phyloP scores from a whole-genome alignment of 2,888 invertebrate species.

The Morpho deidamia region DNA sequence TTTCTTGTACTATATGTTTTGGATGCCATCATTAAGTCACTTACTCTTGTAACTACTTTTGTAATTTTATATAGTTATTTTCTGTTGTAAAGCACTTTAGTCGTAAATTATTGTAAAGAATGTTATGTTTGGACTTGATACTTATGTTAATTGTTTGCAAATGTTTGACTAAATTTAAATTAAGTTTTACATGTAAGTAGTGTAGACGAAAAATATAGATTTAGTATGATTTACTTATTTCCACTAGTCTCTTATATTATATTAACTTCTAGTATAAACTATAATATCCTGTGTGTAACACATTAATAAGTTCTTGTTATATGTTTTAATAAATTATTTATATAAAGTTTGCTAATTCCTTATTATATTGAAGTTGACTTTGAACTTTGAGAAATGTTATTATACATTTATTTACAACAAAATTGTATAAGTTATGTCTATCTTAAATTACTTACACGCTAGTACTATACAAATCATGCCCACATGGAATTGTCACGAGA shows the following conservation, averaged over 20 bases:
- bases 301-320: not conserved
- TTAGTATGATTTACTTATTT: not conserved
- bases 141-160: not conserved
- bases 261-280: not conserved
- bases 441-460: no score
- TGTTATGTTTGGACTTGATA: not conserved
- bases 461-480: no score
- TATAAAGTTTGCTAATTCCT: no score
- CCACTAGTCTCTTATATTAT: slow-evolving; percentile 2
- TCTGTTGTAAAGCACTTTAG: slow-evolving; percentile 2
- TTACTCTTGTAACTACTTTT: slow-evolving; percentile 2
- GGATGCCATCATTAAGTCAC: slow-evolving; percentile 3
- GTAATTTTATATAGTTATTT: slow-evolving; percentile 13
- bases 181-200: not conserved
- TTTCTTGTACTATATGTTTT: no score
- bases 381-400: no score
- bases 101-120: not conserved
- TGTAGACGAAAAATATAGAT: not conserved
- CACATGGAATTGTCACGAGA: no score
- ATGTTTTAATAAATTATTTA: no score
- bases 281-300: slow-evolving; percentile 10
- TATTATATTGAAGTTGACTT: no score
- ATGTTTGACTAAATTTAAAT: not conserved
- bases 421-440: no score
- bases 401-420: no score